A percentile compares a stretch with the other conserved stretches of the same genome.
These are phyloP conservation scores for Tolypeutes matacus DNA, from an alignment of 2,797 vertebrate genomes.

Conservation along the genomic window DNA sequence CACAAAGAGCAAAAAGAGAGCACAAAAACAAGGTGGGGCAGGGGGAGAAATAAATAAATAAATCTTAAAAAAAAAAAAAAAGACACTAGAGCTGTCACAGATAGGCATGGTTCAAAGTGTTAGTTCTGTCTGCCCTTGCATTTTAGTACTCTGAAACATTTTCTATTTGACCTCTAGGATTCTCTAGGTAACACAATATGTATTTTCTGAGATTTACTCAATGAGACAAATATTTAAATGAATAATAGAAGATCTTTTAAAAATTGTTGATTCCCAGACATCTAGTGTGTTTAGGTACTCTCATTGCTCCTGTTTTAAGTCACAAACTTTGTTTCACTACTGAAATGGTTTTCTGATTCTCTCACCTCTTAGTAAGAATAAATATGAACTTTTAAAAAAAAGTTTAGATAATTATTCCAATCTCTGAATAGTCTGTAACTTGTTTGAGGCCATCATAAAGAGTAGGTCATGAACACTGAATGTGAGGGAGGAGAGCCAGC, in stretches of 20 bases:
- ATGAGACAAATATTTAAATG: conserved; percentile 29
- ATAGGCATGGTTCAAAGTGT: neutral
- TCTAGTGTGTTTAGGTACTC: neutral
- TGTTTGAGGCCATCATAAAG: neutral
- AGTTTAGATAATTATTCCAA: conserved; percentile 3
- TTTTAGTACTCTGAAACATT: neutral
- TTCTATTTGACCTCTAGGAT: neutral
- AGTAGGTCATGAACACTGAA: neutral
- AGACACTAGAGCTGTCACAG: neutral
- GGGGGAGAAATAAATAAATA: too few relatives aligned
- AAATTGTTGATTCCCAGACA: neutral
- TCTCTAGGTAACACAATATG: neutral
- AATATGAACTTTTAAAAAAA: neutral
- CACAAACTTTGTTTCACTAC: neutral
- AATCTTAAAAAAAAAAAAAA: neutral
- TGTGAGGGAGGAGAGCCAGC: neutral
- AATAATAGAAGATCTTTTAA: conserved; percentile 29
- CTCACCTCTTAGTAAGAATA: neutral
- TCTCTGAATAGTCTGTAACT: neutral
- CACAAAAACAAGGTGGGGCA: too few relatives aligned
- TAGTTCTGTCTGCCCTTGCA: neutral
- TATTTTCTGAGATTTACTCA: conserved; percentile 46
- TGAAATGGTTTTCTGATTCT: neutral
- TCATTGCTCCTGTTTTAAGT: neutral
- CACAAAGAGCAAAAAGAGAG: too few relatives aligned